Percentiles rank a stretch among this genome's conserved stretches.
These are phyloP conservation scores for Scortum barcoo DNA, from an alignment of 2,113 vertebrate genomes.

Conservation along the genomic window DNA sequence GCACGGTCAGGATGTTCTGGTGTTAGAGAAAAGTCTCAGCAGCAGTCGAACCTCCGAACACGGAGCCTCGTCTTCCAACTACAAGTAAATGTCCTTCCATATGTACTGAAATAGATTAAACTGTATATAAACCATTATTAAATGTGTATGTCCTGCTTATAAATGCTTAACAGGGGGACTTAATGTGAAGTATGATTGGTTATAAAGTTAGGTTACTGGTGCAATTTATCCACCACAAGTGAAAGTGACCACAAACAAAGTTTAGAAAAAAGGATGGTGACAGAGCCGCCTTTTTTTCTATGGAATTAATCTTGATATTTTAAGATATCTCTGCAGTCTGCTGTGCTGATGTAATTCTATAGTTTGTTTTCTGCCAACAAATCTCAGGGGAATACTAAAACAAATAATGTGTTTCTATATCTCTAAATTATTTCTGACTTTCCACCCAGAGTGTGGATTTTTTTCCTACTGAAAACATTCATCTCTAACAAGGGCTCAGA, in stretches of 20 bases:
- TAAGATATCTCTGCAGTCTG: not conserved
- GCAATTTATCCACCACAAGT: not conserved
- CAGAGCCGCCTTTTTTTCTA: too few species aligned
- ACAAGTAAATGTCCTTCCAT: conserved; percentile 90
- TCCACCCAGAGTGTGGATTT: too few species aligned
- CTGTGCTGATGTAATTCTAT: not conserved
- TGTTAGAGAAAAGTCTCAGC: conserved; percentile 94
- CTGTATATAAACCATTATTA: not conserved
- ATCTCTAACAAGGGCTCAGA: too few species aligned
- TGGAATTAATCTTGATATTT: not conserved
- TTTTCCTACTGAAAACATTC: too few species aligned
- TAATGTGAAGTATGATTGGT: too few species aligned
- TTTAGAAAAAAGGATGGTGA: not conserved
- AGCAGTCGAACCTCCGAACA: conserved; percentile 88
- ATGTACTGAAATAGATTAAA: too few species aligned
- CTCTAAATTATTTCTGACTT: too few species aligned
- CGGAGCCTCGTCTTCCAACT: conserved; percentile 90
- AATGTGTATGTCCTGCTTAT: not conserved
- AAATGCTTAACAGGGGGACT: not conserved
- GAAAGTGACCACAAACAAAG: too few species aligned
- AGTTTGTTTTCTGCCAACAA: not conserved
- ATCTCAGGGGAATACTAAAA: not conserved
- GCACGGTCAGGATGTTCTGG: conserved; percentile 97
- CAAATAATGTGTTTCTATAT: too few species aligned
- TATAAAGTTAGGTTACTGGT: not conserved